Evolutionary conservation across 1,140 invertebrate genomes (phyloP).

Genomic region (Aricia agestis): DNA sequence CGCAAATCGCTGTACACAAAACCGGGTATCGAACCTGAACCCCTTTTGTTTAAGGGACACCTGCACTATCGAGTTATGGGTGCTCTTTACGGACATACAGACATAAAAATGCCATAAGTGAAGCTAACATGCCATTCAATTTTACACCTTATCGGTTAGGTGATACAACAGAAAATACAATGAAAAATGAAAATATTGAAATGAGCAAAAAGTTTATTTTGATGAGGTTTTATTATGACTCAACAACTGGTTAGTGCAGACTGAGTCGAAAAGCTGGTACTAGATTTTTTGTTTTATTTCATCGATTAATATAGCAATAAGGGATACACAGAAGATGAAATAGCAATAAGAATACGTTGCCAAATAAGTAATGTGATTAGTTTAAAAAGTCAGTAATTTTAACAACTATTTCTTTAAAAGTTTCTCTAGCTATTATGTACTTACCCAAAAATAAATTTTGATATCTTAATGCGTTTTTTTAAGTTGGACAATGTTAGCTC

Average conservation of each 20-base stretch:
- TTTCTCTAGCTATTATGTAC: too few species aligned
- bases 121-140: neutral
- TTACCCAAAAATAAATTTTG: too few species aligned
- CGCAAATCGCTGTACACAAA: slow-evolving; percentile 52
- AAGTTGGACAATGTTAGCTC: too few species aligned
- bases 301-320: neutral
- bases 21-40: slow-evolving; percentile 58
- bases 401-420: too few species aligned
- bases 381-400: too few species aligned
- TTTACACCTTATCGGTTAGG: neutral
- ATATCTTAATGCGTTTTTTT: too few species aligned
- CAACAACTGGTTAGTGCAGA: neutral
- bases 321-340: neutral
- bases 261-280: neutral
- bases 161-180: neutral
- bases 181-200: neutral
- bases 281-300: neutral
- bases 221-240: slow-evolving; percentile 22
- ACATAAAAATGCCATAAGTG: slow-evolving; percentile 42
- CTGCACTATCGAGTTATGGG: slow-evolving; percentile 62
- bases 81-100: slow-evolving; percentile 52
- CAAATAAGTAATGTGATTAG: too few species aligned
- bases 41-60: slow-evolving; percentile 63
- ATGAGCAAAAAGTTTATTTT: slow-evolving; percentile 8
- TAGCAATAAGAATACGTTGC: too few species aligned